A percentile compares a stretch with the other conserved stretches of the same genome.
Evolutionary conservation across 2,113 vertebrate genomes (phyloP).

Genomic region (Kryptolebias marmoratus): DNA sequence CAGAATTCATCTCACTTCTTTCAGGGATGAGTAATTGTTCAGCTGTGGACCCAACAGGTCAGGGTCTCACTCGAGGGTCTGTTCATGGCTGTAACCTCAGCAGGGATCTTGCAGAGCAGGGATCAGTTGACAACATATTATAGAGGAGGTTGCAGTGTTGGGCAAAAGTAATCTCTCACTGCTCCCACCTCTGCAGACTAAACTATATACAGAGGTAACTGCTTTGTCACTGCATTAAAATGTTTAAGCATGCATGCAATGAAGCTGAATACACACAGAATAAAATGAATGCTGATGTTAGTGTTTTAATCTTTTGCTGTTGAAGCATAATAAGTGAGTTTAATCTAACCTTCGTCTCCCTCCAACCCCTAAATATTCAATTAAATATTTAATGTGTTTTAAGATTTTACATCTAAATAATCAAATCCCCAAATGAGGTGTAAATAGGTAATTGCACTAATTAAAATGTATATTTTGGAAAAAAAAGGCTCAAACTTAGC

Average conservation of each 20-base stretch:
- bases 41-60: constrained; percentile 53
- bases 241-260: neutral
- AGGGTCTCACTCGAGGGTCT: constrained; percentile 61
- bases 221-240: neutral
- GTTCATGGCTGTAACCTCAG: constrained; percentile 66
- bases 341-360: neutral
- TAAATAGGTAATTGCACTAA: neutral
- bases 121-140: constrained; percentile 46
- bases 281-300: no score
- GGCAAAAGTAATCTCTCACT: constrained; percentile 36
- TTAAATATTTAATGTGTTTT: neutral
- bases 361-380: neutral
- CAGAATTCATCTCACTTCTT: constrained; percentile 59
- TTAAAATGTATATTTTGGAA: neutral
- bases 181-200: constrained; percentile 20
- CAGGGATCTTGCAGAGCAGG: constrained; percentile 38
- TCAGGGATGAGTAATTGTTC: constrained; percentile 43
- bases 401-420: neutral
- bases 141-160: constrained; percentile 21
- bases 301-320: no score
- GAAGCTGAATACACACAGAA: no score
- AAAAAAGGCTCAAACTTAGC: neutral
- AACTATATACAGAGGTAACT: constrained; percentile 19
- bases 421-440: neutral
- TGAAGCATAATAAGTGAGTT: neutral